phyloP scores from a whole-genome alignment of 2,888 invertebrate genomes.

The Pterostichus niger region DNA sequence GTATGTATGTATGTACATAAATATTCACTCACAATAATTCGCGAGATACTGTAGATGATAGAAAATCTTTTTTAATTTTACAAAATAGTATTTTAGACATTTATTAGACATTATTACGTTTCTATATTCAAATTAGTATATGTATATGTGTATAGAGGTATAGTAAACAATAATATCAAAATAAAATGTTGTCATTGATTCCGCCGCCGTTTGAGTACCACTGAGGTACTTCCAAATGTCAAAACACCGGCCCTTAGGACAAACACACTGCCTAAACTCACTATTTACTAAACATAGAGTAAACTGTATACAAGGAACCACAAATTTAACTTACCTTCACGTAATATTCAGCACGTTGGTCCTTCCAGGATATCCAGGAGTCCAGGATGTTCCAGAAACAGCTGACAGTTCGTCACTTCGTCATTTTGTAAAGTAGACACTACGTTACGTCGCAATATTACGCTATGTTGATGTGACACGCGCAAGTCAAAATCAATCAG shows the following conservation, averaged over 20 bases:
- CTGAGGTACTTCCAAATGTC: conserved; percentile 47
- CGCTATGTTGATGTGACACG: background rate
- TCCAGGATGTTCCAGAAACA: background rate
- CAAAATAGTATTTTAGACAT: no score
- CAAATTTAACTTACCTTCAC: background rate
- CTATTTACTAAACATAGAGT: background rate
- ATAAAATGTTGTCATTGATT: background rate
- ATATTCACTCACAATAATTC: no score
- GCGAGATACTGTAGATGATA: no score
- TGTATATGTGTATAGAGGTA: no score
- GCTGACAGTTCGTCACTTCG: conserved; percentile 12
- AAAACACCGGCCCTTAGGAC: conserved; percentile 28
- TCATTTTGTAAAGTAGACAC: background rate
- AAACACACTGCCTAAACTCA: background rate
- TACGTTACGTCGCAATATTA: no score
- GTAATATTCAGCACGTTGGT: background rate
- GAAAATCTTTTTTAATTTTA: no score
- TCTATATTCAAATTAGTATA: no score
- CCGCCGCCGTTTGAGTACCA: conserved; percentile 13
- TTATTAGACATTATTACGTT: no score
- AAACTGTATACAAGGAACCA: background rate
- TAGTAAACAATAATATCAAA: no score
- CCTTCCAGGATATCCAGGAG: background rate
- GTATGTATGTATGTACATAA: no score
- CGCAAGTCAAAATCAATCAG: conserved; percentile 8